These are phyloP conservation scores for Cerastis leucographa DNA, from an alignment of 2,888 invertebrate species.

Conservation along the genomic window DNA sequence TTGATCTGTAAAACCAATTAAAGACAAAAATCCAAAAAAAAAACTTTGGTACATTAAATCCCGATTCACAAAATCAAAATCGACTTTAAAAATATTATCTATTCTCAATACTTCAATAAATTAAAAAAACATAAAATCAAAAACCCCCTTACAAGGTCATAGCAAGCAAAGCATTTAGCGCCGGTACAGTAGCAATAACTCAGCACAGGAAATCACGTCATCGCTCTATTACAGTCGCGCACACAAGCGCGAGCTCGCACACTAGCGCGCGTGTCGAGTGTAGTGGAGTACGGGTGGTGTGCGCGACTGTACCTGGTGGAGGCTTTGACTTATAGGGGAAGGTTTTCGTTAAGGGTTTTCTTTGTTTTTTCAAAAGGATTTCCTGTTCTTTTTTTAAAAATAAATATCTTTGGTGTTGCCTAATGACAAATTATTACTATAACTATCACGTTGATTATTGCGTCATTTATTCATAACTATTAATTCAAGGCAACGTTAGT, in stretches of 20 bases:
- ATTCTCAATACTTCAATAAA: background rate
- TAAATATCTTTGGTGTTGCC: background rate
- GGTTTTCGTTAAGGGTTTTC: background rate
- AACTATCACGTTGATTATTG: background rate
- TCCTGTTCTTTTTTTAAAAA: background rate
- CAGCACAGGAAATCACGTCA: conserved; percentile 91
- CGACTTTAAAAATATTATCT: background rate
- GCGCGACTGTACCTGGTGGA: conserved; percentile 66
- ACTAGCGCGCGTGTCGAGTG: conserved; percentile 61
- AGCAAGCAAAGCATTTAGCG: conserved; percentile 84
- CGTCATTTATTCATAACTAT: background rate
- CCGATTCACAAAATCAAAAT: background rate
- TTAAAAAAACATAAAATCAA: background rate
- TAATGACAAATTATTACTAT: background rate
- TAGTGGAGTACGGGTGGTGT: conserved; percentile 57
- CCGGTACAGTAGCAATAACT: conserved; percentile 90
- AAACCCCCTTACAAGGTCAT: conserved; percentile 78
- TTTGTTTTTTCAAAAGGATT: background rate
- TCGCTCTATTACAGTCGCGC: conserved; percentile 89
- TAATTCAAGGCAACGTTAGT: background rate
- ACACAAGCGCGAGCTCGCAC: conserved; percentile 67
- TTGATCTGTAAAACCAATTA: background rate
- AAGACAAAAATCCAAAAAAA: background rate
- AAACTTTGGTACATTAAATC: background rate
- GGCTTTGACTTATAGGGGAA: conserved; percentile 37